Evolutionary conservation across 2,113 vertebrate species (phyloP).

Genomic region (Oryzias curvinotus): DNA sequence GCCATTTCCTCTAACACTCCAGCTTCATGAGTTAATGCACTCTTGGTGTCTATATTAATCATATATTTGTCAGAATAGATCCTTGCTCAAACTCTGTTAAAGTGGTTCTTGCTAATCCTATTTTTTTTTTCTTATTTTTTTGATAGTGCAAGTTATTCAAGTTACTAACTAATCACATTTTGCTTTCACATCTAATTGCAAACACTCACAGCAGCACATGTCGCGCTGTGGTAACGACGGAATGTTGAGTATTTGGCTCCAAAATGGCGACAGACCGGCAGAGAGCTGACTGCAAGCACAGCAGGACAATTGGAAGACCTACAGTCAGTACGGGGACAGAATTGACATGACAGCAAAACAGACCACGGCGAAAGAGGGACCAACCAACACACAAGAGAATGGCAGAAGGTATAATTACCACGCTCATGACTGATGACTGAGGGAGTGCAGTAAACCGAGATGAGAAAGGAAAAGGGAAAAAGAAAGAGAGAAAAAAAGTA

Average conservation of each 20-base stretch:
- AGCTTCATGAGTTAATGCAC: too few relatives aligned
- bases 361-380: constrained; percentile 31
- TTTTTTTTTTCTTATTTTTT: too few relatives aligned
- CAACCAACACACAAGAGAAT: constrained; percentile 75
- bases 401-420: constrained; percentile 92
- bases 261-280: constrained; percentile 16
- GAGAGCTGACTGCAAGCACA: constrained; percentile 33
- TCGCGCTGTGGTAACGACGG: too few relatives aligned
- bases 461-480: constrained; percentile 75
- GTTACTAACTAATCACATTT: too few relatives aligned
- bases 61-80: too few relatives aligned
- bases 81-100: too few relatives aligned
- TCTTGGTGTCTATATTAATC: too few relatives aligned
- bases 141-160: too few relatives aligned
- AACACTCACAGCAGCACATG: not conserved
- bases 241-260: not conserved
- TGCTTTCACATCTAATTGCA: too few relatives aligned
- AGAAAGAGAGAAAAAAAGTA: constrained; percentile 76
- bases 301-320: constrained; percentile 31
- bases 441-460: constrained; percentile 83
- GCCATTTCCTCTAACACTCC: too few relatives aligned
- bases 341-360: constrained; percentile 78
- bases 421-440: constrained; percentile 94
- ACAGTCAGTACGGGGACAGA: constrained; percentile 82
- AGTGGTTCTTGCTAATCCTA: too few relatives aligned